A percentile compares a stretch with the other conserved stretches of the same genome.
phyloP scores from a whole-genome alignment of 1,140 invertebrate genomes.

The Armadillidium nasatum region DNA sequence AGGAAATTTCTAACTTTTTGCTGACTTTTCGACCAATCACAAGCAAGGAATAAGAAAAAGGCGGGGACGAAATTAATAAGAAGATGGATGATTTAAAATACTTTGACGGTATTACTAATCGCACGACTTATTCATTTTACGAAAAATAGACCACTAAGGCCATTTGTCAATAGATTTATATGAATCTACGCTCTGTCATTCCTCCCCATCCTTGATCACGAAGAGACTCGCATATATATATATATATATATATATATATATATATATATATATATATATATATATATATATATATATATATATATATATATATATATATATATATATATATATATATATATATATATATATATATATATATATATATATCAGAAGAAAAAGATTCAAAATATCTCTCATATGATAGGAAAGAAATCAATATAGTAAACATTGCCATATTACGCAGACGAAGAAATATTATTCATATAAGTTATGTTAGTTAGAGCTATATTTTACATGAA shows the following conservation, averaged over 20 bases:
- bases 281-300: too few species aligned
- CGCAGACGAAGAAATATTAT: too few species aligned
- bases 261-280: too few species aligned
- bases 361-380: neutral
- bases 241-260: too few species aligned
- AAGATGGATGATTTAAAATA: constrained; percentile 42
- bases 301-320: too few species aligned
- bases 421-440: neutral
- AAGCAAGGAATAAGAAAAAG: constrained; percentile 9
- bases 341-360: too few species aligned
- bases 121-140: constrained; percentile 43
- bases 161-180: constrained; percentile 34
- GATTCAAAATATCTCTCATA: neutral
- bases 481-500: too few species aligned
- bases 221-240: neutral
- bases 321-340: too few species aligned
- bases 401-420: neutral
- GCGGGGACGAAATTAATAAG: constrained; percentile 33
- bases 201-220: neutral
- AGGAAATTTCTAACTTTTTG: constrained; percentile 16
- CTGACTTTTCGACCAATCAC: constrained; percentile 25
- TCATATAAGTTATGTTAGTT: too few species aligned
- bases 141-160: constrained; percentile 38
- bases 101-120: constrained; percentile 43
- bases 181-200: constrained; percentile 6